A percentile compares a stretch with the other conserved stretches of the same genome.
Evolutionary conservation across 2,888 invertebrate genomes (phyloP).

Genomic region (Lasioglossum malachurum): DNA sequence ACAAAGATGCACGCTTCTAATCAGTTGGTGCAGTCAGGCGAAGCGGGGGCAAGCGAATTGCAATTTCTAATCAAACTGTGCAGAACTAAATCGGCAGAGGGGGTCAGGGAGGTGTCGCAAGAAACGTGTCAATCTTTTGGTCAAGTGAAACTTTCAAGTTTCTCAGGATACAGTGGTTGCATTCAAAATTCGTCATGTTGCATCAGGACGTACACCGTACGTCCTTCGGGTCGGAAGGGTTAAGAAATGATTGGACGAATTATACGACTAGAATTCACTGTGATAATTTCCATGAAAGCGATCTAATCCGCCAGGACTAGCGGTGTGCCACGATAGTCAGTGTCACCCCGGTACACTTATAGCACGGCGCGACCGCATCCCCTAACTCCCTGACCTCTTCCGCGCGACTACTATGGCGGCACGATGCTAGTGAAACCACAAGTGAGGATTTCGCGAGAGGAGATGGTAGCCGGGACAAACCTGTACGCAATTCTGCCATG

Average conservation of each 20-base stretch:
- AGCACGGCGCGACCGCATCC: neutral
- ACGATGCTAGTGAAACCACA: slow-evolving; percentile 12
- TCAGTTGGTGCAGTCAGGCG: slow-evolving; percentile 29
- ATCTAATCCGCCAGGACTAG: neutral
- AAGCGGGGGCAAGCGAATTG: slow-evolving; percentile 58
- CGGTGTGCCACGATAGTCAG: neutral
- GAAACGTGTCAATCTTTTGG: neutral
- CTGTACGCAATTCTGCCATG: slow-evolving; percentile 83
- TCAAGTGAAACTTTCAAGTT: no score
- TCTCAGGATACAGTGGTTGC: neutral
- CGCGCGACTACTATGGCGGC: neutral
- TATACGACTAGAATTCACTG: no score
- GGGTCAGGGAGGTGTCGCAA: neutral
- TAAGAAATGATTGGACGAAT: no score
- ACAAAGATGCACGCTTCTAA: slow-evolving; percentile 41
- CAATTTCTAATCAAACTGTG: slow-evolving; percentile 20
- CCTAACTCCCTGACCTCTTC: neutral
- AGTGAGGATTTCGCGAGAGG: slow-evolving; percentile 32
- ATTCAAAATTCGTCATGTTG: no score
- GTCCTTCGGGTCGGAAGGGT: no score
- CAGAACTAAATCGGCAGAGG: neutral
- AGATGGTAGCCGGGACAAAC: slow-evolving; percentile 77
- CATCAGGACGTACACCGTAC: no score
- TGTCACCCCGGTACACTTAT: neutral
- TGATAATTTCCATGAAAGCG: neutral